Evolutionary conservation across 2,888 invertebrate genomes (phyloP).

Genomic region (Abrostola triplasia): DNA sequence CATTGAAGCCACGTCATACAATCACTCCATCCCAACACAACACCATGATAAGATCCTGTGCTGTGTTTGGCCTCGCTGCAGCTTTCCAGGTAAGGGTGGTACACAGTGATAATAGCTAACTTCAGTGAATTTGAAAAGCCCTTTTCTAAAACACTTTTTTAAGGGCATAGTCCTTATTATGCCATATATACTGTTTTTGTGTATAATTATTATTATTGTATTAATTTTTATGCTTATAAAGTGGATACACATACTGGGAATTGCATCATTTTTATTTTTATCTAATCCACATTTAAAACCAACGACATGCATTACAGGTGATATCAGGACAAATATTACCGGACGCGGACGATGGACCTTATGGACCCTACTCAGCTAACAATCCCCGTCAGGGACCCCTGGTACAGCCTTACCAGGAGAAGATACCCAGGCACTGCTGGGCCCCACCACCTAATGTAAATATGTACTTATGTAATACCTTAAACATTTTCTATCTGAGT

Average conservation of each 20-base stretch:
- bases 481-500: neutral
- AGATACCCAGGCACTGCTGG: conserved; percentile 30
- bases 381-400: conserved; percentile 2
- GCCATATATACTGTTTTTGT: too few species aligned
- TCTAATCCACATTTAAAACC: neutral
- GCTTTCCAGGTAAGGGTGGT: conserved; percentile 68
- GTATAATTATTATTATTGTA: too few species aligned
- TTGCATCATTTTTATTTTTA: too few species aligned
- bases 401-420: conserved; percentile 19
- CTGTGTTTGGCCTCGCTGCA: conserved; percentile 59
- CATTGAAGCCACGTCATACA: conserved; percentile 55
- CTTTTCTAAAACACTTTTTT: neutral
- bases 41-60: conserved; percentile 66
- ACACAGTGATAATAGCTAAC: neutral
- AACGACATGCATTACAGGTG: conserved; percentile 57
- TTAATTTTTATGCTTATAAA: too few species aligned
- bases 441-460: conserved; percentile 17
- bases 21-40: conserved; percentile 61
- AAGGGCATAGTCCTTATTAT: too few species aligned
- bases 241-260: too few species aligned
- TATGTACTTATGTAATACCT: neutral
- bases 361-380: conserved; percentile 24
- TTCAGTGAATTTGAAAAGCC: neutral
- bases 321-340: conserved; percentile 56
- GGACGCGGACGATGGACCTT: conserved; percentile 8